Percentiles rank a stretch among this genome's conserved stretches.
Evolutionary conservation across 1,140 invertebrate species (phyloP).

Genomic region (Calliopsis andreniformis): DNA sequence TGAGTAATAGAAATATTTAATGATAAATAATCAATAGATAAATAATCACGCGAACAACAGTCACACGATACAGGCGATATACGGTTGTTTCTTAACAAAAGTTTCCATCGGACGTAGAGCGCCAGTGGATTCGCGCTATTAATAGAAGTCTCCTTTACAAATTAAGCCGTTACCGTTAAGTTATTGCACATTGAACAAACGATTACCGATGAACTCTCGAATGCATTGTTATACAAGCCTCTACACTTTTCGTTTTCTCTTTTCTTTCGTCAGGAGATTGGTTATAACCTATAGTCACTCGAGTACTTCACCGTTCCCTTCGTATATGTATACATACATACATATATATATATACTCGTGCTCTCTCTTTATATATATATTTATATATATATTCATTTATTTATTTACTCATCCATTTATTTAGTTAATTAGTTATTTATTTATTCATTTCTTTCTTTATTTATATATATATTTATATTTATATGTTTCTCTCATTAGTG

Average conservation of each 20-base stretch:
- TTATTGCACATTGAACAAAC: slow-evolving; percentile 78
- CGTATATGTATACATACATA: slow-evolving; percentile 18
- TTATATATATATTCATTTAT: slow-evolving; percentile 22
- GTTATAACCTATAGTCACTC: slow-evolving; percentile 31
- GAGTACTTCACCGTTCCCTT: background rate
- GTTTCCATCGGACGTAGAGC: background rate
- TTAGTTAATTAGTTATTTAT: slow-evolving; percentile 26
- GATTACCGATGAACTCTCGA: slow-evolving; percentile 70
- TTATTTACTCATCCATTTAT: slow-evolving; percentile 31
- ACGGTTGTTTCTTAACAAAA: slow-evolving; percentile 7
- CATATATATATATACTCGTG: slow-evolving; percentile 10
- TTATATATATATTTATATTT: slow-evolving; percentile 54
- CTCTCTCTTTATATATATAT: slow-evolving; percentile 23
- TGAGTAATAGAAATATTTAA: no score
- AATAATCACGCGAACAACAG: background rate
- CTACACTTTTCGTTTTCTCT: background rate
- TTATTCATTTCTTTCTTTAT: slow-evolving; percentile 4
- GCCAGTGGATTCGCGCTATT: background rate
- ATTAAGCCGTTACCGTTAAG: slow-evolving; percentile 73
- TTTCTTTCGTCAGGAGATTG: slow-evolving; percentile 24
- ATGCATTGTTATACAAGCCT: slow-evolving; percentile 64
- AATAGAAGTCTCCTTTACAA: slow-evolving; percentile 40
- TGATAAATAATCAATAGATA: background rate
- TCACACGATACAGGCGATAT: background rate
- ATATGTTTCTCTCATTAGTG: slow-evolving; percentile 75